Base-by-base conservation (phyloP, 2,888 invertebrate species). In the Drosophila meridionalis region DNA sequence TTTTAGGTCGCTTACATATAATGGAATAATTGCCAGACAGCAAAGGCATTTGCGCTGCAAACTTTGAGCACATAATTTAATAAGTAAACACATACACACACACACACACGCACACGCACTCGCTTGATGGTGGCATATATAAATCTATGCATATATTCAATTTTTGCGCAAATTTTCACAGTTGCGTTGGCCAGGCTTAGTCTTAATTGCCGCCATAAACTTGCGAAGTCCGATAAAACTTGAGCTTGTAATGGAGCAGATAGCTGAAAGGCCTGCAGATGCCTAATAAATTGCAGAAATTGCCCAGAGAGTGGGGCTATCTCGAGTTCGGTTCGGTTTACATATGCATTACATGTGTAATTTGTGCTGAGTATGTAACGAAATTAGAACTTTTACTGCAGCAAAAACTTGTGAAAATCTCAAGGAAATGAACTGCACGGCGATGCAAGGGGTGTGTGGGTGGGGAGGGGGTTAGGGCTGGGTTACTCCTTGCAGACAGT, bases 271-370 rank as follows among this genome's bases (percentile, higher is more conserved):
- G 68, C 52, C 40, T 61, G 67, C 69, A 74, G 63, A 60, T 63
- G 59, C 60, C 78, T 83, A 83, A 85, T 83, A 85, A 87, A 86
- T 88, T 88, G 73, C 75, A 55, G 53, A 61, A 61, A 63, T 56
- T 34, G 45, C 14, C 11, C 0, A 0, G 14, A 30, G 20, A 7
- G 30, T 2, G 47, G 3, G 55, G 9, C 52, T 11, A 52, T 52
- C 52, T 52, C 26, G 52, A n/a, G 30, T 8, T 12, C 26, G 56
- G 69, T 57, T 75, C 26, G 56, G 69, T 57, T 75, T 85, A 79
- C 85, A 89, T 82, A 89, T 85, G 89, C 89, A 89, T 86, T 89
- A 86, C 85, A 86, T 89, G 87, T 86, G 85, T 86, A 89, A 85
- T 88, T 87, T 85, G 87, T 74, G 83, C 71, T 56, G 71, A 76